Conservation (phyloP, 2,113 vertebrate species). For the Gadus chalcogrammus region DNA sequence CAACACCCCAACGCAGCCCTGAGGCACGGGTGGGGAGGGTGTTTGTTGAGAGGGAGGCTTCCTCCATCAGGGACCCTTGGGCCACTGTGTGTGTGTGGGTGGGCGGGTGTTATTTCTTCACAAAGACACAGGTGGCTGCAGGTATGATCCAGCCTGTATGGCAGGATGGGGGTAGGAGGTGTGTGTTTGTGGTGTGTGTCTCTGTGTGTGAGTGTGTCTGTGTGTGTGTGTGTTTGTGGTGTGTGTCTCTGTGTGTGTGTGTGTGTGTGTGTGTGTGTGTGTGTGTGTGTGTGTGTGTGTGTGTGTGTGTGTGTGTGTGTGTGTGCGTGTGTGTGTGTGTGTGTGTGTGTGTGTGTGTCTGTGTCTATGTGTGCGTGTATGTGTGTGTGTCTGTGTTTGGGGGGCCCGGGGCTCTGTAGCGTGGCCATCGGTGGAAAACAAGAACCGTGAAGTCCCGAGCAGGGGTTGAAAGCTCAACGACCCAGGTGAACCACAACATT, state of each 20-base stretch:
- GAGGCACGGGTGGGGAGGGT: constrained; percentile 26
- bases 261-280: too few species aligned
- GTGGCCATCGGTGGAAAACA: constrained; percentile 49
- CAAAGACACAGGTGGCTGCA: constrained; percentile 77
- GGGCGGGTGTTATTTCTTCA: constrained; percentile 17
- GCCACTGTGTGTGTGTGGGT: too few species aligned
- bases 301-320: too few species aligned
- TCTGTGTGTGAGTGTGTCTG: too few species aligned
- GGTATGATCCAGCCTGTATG: constrained; percentile 56
- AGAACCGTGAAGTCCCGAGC: constrained; percentile 39
- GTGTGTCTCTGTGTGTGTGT: too few species aligned
- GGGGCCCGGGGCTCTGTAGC: constrained; percentile 49
- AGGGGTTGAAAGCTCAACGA: constrained; percentile 28
- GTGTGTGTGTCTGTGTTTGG: not conserved
- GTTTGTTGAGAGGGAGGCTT: not conserved
- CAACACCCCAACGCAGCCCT: constrained; percentile 48
- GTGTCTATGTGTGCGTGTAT: not conserved
- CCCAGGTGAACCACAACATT: constrained; percentile 55
- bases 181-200: not conserved
- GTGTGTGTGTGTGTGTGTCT: too few species aligned
- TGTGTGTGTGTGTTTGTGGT: too few species aligned
- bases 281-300: too few species aligned
- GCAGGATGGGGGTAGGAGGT: constrained; percentile 12
- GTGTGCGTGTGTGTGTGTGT: too few species aligned
- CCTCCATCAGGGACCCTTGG: too few species aligned